Evolutionary conservation across 2,888 invertebrate species (phyloP), one percentile per base, ranked within the genome.

Genomic region (Tethea ocularis): DNA sequence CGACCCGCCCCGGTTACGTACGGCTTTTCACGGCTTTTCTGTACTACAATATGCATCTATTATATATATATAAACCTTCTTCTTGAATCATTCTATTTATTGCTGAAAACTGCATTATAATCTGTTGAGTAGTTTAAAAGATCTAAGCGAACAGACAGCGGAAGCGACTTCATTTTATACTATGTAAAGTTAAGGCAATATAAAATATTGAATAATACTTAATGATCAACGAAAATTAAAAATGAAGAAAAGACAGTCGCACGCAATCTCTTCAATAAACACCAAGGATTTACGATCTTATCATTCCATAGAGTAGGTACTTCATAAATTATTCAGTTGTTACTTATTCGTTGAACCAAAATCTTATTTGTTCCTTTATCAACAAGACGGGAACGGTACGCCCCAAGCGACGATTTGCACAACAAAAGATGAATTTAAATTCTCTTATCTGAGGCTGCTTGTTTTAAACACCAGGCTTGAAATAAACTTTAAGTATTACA

Each of bases 351-450:
- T 46, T 46, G 46, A 46, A 46, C 67, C 58, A 46, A 55, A 63
- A 69, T 69, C 61, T 61, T 61, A 67, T 65, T 72, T 65, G 62
- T 46, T 56, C 68, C 59, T 33, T 29, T 61, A 66, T 66, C 70
- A 68, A 62, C 62, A 56, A 57, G 61, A 60, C 61, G 58, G 55
- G 58, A 60, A 53, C 29, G 57, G 56, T 62, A 62, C 66, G 61
- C 68, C 74, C 72, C 70, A 62, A 57, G 66, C 57, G 62, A 62
- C 63, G 71, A 80, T 81, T 81, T 80, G 61, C 78, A 80, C 77
- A 77, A 80, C 79, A 79, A 79, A 75, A 77, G 76, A 67, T 68
- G 66, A 72, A 77, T 76, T 74, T 69, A 63, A 71, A 76, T 71
- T 71, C 63, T 63, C 67, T 71, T 73, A 77, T 69, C 68, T 67